Percentiles rank a stretch among this genome's conserved stretches.
Evolutionary conservation across 2,888 invertebrate genomes (phyloP).

Genomic region (Drosophila ezoana): DNA sequence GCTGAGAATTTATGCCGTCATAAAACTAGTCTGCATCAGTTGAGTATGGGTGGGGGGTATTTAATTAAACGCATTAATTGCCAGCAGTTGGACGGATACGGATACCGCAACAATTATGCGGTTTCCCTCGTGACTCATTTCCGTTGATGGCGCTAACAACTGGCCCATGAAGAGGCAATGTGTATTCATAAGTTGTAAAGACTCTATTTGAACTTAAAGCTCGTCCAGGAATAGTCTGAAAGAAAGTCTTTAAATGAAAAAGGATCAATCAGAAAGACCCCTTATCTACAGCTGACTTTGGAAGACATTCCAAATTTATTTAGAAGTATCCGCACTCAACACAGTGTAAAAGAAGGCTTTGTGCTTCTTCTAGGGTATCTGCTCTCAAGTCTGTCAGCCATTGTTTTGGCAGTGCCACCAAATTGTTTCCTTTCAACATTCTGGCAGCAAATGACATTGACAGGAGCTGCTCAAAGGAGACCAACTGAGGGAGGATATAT

Average conservation of each 20-base stretch:
- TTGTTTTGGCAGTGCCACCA: constrained; percentile 30
- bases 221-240: too few relatives aligned
- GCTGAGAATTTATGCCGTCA: constrained; percentile 9
- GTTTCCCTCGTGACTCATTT: constrained; percentile 23
- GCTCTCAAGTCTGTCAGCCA: not conserved
- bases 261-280: too few relatives aligned
- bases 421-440: constrained; percentile 53
- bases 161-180: not conserved
- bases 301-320: not conserved
- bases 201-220: not conserved
- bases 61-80: constrained; percentile 40
- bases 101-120: constrained; percentile 24
- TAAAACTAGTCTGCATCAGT: constrained; percentile 10
- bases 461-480: constrained; percentile 19
- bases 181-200: not conserved
- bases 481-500: constrained; percentile 36
- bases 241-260: too few relatives aligned
- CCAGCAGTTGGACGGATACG: constrained; percentile 13
- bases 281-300: too few relatives aligned
- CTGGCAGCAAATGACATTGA: constrained; percentile 30
- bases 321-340: constrained; percentile 1
- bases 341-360: too few relatives aligned
- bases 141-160: not conserved
- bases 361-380: not conserved
- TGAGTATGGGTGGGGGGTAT: not conserved